A percentile compares a stretch with the other conserved stretches of the same genome.
These are phyloP conservation scores for Sardina pilchardus DNA, from an alignment of 2,113 vertebrate genomes.

Conservation along the genomic window DNA sequence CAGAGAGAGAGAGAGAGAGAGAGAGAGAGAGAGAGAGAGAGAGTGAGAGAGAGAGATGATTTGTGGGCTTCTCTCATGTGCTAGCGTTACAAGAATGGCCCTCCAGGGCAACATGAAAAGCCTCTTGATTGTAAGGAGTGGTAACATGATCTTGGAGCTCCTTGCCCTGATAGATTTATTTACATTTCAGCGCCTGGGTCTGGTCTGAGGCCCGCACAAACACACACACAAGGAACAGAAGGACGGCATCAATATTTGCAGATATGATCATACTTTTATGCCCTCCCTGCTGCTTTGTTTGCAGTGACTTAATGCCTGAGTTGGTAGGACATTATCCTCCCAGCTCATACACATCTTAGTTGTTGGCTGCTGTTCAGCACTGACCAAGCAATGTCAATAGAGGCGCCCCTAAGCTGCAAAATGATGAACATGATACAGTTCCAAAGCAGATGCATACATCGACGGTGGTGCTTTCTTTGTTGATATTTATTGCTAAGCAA, in stretches of 20 bases:
- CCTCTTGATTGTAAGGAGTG: constrained; percentile 74
- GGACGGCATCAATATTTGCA: constrained; percentile 67
- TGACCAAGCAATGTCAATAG: not conserved
- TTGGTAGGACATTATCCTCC: constrained; percentile 23
- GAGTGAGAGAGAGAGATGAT: constrained; percentile 59
- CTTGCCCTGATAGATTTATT: constrained; percentile 74
- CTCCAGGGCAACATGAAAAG: constrained; percentile 77
- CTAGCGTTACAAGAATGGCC: constrained; percentile 75
- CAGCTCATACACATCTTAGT: not conserved
- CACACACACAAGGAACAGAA: constrained; percentile 27
- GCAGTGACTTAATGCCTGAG: constrained; percentile 52
- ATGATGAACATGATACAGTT: not conserved
- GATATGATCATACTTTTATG: constrained; percentile 51
- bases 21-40: not conserved
- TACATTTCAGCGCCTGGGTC: constrained; percentile 72
- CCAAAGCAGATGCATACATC: not conserved
- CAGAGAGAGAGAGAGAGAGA: constrained; percentile 12
- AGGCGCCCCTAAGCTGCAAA: not conserved
- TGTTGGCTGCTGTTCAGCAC: constrained; percentile 5
- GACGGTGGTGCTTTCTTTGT: not conserved
- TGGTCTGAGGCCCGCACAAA: constrained; percentile 52
- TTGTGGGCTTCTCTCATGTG: constrained; percentile 70
- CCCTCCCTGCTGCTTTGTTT: constrained; percentile 43
- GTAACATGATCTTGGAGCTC: constrained; percentile 70
- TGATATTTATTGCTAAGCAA: not conserved